Evolutionary conservation across 2,113 vertebrate genomes (phyloP).

Genomic region (Halcyon malimbica): DNA sequence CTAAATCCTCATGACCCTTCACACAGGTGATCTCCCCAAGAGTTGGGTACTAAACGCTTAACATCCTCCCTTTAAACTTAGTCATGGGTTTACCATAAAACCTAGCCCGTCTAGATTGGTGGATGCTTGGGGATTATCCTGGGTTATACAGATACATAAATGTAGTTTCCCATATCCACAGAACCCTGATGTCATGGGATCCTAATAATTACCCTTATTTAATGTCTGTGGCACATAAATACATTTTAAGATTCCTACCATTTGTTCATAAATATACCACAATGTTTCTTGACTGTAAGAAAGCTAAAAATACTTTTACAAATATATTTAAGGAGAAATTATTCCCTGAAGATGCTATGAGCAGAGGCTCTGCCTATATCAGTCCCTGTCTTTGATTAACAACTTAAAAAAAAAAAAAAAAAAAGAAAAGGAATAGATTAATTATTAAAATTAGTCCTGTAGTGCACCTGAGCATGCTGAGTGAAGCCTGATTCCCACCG

Average conservation of each 20-base stretch:
- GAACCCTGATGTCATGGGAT: background rate
- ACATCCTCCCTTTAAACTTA: background rate
- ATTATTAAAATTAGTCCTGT: constrained; percentile 53
- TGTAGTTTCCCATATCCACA: background rate
- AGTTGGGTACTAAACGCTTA: background rate
- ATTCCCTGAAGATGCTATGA: constrained; percentile 21
- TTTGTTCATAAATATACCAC: constrained; percentile 19
- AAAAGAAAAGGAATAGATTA: constrained; percentile 5
- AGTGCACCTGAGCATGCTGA: constrained; percentile 31
- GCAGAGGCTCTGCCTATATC: background rate
- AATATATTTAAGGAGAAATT: constrained; percentile 18
- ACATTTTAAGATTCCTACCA: background rate
- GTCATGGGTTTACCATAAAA: background rate
- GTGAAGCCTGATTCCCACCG: background rate
- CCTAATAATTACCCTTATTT: background rate
- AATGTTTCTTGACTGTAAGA: background rate
- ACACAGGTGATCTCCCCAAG: background rate
- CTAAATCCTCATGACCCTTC: background rate
- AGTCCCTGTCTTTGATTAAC: constrained; percentile 56
- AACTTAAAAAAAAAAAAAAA: background rate
- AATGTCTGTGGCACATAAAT: background rate
- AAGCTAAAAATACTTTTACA: constrained; percentile 29
- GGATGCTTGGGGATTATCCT: background rate
- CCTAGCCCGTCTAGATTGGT: background rate
- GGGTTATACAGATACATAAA: background rate